Base-by-base conservation (phyloP, 1,140 invertebrate genomes). In the Stegodyphus dumicola region DNA sequence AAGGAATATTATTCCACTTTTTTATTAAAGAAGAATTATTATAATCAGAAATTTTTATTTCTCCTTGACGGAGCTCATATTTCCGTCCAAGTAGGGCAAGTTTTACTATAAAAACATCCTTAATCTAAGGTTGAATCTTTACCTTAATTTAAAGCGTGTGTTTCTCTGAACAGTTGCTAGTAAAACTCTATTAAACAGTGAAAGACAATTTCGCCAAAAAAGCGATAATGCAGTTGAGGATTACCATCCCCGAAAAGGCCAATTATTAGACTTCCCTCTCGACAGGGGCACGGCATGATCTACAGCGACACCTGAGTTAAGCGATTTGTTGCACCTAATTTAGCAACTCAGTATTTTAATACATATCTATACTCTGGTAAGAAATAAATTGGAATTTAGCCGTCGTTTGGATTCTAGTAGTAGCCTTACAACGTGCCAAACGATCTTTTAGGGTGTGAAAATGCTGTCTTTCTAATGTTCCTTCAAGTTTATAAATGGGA, bases 341-440 rank as follows among this genome's bases (percentile, higher is more conserved):
- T 79, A 79, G 65, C 18, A 60, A 15, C 18, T 70, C 77, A 53
- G 67, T 56, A 53, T 56, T 79, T 79, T 79, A 79, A 79, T 79
- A 69, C 66, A 51, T 48, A 70, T 70, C 53, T 33, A 69, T 9
- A n/a, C 9, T 70, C 64, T 56, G 60, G 75, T 17, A 33, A 70
- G 67, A 70, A 79, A 69, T 79, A 79, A 79, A 79, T 79, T 79
- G 77, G 77, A 79, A 79, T 79, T 79, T 79, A 70, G 77, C 33
- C 53, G 77, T 79, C 77, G 53, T 79, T 56, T 69, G 77, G n/a
- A 15, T 49, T 70, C 66, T 18, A 69, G 66, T 69, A 33, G 33
- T 33, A 69, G 66, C 66, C 18, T n/a, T 13, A 3, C 15, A 69
- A 69, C 15, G 15, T 33, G 66, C 66, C 66, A 69, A 69, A 69